Percentiles rank a stretch among this genome's conserved stretches.
phyloP scores from a whole-genome alignment of 2,888 invertebrate genomes.

The Microchrysa polita region DNA sequence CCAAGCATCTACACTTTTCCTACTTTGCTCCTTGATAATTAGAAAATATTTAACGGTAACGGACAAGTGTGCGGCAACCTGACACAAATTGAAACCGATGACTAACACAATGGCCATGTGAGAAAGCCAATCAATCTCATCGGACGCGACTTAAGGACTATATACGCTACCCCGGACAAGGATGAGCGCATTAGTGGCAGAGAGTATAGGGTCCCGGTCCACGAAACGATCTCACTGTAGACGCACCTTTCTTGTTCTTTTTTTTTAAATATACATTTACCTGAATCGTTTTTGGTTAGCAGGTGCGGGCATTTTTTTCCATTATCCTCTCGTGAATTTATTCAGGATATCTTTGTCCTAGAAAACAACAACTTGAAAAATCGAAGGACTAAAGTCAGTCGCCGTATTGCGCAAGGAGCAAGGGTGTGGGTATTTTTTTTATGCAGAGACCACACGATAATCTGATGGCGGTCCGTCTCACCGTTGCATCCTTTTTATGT shows the following conservation, averaged over 20 bases:
- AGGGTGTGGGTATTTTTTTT: no score
- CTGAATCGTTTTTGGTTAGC: conserved; percentile 43
- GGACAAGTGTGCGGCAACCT: conserved; percentile 41
- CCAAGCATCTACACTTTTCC: conserved; percentile 6
- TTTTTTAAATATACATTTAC: conserved; percentile 8
- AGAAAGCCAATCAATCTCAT: conserved; percentile 42
- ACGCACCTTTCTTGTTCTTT: conserved; percentile 6
- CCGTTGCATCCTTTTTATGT: conserved; percentile 32
- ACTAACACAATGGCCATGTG: conserved; percentile 10
- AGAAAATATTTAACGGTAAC: conserved; percentile 42
- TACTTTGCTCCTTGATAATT: conserved; percentile 31
- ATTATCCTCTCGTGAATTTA: conserved; percentile 45
- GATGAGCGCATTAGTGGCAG: not conserved
- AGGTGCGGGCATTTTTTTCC: conserved; percentile 46
- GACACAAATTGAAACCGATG: conserved; percentile 42
- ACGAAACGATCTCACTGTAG: no score
- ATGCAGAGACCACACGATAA: conserved; percentile 10
- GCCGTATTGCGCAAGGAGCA: not conserved
- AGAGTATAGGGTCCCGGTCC: not conserved
- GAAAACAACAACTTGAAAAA: conserved; percentile 27
- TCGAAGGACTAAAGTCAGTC: not conserved
- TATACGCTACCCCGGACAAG: not conserved
- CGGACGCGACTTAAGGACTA: not conserved
- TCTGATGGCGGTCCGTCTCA: conserved; percentile 23
- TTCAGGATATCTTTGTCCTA: conserved; percentile 42